Evolutionary conservation across 2,888 invertebrate species (phyloP), one percentile per base, ranked within the genome.

Genomic region (Spicauda simplicius): DNA sequence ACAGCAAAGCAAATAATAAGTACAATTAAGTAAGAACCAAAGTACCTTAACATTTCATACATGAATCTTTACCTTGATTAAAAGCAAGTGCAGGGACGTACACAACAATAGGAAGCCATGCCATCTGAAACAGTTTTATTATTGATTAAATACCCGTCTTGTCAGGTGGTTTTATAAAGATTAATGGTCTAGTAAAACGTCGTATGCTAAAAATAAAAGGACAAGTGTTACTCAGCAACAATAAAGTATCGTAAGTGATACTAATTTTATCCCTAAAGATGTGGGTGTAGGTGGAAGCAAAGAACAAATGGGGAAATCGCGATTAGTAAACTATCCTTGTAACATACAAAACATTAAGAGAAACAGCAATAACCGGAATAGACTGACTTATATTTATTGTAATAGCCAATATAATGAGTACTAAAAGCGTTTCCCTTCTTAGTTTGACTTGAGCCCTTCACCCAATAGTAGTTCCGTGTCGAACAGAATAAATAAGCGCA

Each of bases 1-100:
- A 33, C 33, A 33, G 7, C 7, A 8, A 33, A 33, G 25, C n/a
- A n/a, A n/a, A n/a, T n/a, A 25, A 25, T 2, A 5, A 25, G 5
- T 25, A 5, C 25, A 4, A 25, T 5, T 5, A 25, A 4, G 3
- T 25, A 5, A 5, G 25, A 4, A 25, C 25, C 25, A 25, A 25
- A 5, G 25, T 5, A 11, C 2, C 37, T 12, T 1, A 37, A 45
- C 0, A 5, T 5, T 45, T 45, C n/a, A n/a, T 45, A 6, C 14
- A 12, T 45, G 5, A n/a, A n/a, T n/a, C 6, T 11, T 69, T 85
- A 95, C 95, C 95, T 94, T 96, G 96, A 85, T 96, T 96, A 76
- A 96, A 96, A 6, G 96, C 96, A 73, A 96, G 87, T 0, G 96
- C 96, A 52, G 96, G 96, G 4, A 96, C 96, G 76, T 96, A 96